These are phyloP conservation scores for Lates calcarifer DNA, from an alignment of 2,113 vertebrate genomes.

Conservation along the genomic window DNA sequence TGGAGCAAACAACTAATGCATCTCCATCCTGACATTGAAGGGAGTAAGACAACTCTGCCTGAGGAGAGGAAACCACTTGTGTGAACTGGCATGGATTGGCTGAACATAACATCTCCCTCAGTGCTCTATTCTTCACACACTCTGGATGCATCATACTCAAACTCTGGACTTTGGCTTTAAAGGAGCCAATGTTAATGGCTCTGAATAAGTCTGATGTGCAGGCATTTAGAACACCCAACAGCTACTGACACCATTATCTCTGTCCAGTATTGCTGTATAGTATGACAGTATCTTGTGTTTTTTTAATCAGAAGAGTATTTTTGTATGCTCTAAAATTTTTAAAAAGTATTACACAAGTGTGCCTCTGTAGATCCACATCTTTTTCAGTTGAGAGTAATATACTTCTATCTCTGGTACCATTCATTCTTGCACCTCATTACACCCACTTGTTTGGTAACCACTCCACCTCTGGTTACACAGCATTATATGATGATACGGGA, in stretches of 20 bases:
- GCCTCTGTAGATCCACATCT: background rate
- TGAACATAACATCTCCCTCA: conserved; percentile 16
- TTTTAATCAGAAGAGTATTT: background rate
- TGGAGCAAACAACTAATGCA: conserved; percentile 14
- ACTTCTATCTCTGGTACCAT: background rate
- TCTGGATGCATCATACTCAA: conserved; percentile 14
- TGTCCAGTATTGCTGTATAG: too few species aligned
- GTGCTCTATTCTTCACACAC: conserved; percentile 28
- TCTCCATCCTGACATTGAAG: conserved; percentile 21
- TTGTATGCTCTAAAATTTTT: background rate
- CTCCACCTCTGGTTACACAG: background rate
- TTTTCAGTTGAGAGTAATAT: background rate
- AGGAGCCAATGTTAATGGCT: conserved; percentile 2
- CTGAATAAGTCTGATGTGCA: background rate
- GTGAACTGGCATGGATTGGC: background rate
- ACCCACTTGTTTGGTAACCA: background rate
- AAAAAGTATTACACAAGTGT: background rate
- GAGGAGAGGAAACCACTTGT: conserved; percentile 36
- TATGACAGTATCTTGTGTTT: too few species aligned
- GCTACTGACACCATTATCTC: background rate
- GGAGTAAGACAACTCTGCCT: conserved; percentile 19
- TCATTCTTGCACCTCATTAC: conserved; percentile 10
- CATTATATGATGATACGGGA: background rate
- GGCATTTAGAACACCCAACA: background rate
- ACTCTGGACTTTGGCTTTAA: background rate